Conservation (phyloP, 2,888 invertebrate species). For the Eilema depressum region DNA sequence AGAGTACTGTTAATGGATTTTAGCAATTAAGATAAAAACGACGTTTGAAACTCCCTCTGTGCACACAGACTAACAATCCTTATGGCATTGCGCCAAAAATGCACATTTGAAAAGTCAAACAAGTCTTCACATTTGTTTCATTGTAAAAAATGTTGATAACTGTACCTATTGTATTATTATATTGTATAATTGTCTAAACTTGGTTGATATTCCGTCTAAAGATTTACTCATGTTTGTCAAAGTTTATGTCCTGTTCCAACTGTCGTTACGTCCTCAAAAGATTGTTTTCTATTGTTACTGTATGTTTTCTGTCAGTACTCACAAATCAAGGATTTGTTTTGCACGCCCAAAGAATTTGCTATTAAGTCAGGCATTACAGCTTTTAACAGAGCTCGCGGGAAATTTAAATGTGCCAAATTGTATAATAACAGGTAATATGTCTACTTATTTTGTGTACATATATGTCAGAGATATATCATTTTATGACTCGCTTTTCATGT, state of each 20-base stretch:
- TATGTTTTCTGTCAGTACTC: slow-evolving; percentile 73
- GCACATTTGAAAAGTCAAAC: slow-evolving; percentile 40
- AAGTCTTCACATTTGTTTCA: slow-evolving; percentile 31
- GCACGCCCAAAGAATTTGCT: slow-evolving; percentile 69
- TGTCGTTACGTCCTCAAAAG: slow-evolving; percentile 45
- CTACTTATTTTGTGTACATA: slow-evolving; percentile 54
- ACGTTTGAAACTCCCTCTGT: slow-evolving; percentile 59
- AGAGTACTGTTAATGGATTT: slow-evolving; percentile 82
- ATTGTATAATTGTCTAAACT: slow-evolving; percentile 34
- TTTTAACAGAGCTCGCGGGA: slow-evolving; percentile 48
- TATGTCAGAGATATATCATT: slow-evolving; percentile 49
- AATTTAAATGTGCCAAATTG: slow-evolving; percentile 77
- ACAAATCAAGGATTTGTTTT: slow-evolving; percentile 57
- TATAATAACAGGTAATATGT: slow-evolving; percentile 59
- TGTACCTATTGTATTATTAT: slow-evolving; percentile 33
- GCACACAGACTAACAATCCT: slow-evolving; percentile 32
- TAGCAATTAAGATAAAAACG: slow-evolving; percentile 74
- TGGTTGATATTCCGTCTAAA: slow-evolving; percentile 36
- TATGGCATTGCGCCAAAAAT: slow-evolving; percentile 25
- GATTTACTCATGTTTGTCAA: slow-evolving; percentile 48
- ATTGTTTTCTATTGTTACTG: slow-evolving; percentile 63
- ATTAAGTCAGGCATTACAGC: slow-evolving; percentile 58
- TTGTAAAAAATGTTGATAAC: slow-evolving; percentile 36
- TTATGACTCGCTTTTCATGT: slow-evolving; percentile 50
- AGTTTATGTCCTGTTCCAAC: slow-evolving; percentile 49